Evolutionary conservation across 2,888 invertebrate species (phyloP).

Genomic region (Stictocephala bisonia): DNA sequence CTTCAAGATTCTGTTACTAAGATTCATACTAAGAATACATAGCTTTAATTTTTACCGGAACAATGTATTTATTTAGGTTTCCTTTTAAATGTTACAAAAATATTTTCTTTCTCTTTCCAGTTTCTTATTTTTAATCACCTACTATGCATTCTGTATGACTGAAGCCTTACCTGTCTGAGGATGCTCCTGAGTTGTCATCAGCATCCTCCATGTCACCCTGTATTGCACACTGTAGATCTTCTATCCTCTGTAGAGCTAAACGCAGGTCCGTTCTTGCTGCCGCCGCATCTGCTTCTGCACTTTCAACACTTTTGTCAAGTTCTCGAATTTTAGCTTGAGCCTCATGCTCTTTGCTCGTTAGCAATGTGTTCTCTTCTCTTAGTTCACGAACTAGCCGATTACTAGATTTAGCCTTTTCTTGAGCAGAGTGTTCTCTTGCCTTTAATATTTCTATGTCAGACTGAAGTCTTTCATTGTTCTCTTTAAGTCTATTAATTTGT

Average conservation of each 20-base stretch:
- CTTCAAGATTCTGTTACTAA: no score
- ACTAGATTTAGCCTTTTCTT: conserved; percentile 81
- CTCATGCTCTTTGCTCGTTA: conserved; percentile 80
- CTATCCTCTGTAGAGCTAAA: conserved; percentile 88
- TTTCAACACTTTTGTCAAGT: conserved; percentile 78
- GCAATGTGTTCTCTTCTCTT: conserved; percentile 80
- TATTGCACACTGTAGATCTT: conserved; percentile 92
- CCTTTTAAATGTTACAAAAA: no score
- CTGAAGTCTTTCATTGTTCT: conserved; percentile 77
- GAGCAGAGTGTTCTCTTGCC: conserved; percentile 78
- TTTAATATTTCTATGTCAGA: conserved; percentile 78
- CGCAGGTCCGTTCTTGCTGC: conserved; percentile 84
- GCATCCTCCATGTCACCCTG: conserved; percentile 82
- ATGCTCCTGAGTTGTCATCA: conserved; percentile 68
- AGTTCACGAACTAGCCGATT: conserved; percentile 78
- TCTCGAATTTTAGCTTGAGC: conserved; percentile 78
- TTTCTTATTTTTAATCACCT: no score
- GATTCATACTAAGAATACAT: no score
- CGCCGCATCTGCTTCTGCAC: conserved; percentile 77
- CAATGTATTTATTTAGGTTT: no score
- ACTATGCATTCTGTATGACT: no score
- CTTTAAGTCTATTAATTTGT: conserved; percentile 76
- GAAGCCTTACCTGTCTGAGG: conserved; percentile 64
- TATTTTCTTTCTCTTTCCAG: no score
- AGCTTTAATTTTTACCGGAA: no score